phyloP scores from a whole-genome alignment of 2,797 vertebrate species.

The Cuniculus paca region DNA sequence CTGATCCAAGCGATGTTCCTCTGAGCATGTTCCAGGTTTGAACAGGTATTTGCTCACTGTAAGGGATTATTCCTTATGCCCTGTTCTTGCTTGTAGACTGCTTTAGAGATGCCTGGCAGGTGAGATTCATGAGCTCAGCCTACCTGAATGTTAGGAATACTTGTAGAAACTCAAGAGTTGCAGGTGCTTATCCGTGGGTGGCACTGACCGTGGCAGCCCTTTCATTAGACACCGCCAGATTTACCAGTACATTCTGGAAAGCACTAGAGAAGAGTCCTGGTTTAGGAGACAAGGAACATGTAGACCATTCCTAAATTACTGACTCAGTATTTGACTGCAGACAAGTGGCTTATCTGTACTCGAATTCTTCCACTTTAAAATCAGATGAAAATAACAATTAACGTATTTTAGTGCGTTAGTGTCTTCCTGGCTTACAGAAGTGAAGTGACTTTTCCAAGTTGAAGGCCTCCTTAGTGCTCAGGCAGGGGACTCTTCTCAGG shows the following conservation, averaged over 20 bases:
- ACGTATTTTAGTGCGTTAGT: background rate
- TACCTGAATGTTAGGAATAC: background rate
- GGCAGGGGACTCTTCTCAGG: background rate
- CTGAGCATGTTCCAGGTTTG: slow-evolving; percentile 66
- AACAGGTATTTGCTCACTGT: slow-evolving; percentile 69
- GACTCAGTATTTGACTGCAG: slow-evolving; percentile 37
- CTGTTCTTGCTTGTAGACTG: background rate
- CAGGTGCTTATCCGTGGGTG: background rate
- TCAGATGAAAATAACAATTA: background rate
- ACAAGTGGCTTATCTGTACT: slow-evolving; percentile 33
- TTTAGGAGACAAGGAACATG: background rate
- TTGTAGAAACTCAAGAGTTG: background rate
- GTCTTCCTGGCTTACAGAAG: background rate
- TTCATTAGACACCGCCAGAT: background rate
- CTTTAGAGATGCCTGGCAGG: background rate
- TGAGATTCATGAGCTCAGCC: background rate
- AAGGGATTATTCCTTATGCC: slow-evolving; percentile 10
- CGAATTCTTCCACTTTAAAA: background rate
- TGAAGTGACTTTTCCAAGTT: slow-evolving; percentile 46
- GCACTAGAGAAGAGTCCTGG: background rate
- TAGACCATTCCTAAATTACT: background rate
- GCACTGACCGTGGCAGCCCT: background rate
- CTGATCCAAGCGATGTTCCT: slow-evolving; percentile 68
- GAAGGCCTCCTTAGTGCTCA: background rate
- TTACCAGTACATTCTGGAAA: background rate